Base-by-base conservation (phyloP, 2,113 vertebrate species). In the Phyllostomus hastatus region DNA sequence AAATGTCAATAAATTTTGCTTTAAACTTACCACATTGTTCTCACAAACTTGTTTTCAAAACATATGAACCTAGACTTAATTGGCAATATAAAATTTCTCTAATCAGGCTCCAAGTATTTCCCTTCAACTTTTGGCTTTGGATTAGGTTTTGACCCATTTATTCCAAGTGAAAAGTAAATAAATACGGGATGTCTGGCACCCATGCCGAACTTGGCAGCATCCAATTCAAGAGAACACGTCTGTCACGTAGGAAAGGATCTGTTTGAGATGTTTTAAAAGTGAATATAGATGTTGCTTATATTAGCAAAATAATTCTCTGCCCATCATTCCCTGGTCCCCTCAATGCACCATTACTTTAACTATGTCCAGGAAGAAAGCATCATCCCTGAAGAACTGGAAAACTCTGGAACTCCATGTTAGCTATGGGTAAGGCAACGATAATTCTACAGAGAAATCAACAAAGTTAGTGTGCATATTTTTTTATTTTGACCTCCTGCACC, bases 161-260 rank as follows among this genome's bases (percentile, higher is more conserved):
- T 89, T 86, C 73, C 57, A 87, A 86, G 52, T 35, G 33, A 52
- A 82, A 73, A 95, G 83, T n/a, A 94, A 95, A 81, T 43, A 59
- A 28, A 41, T 52, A 48, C 52, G n/a, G 31, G 46, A 31, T 19
- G 4, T 46, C 61, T 61, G 22, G 35, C 2, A 1, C 72, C 61
- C 61, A 17, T 9, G 59, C 28, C 22, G 46, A 87, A 84, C 59
- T 7, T 81, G 80, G 59, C 0, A 0, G 33, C 64, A 83, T 79
- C 54, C 83, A 46, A 66, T 57, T 92, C 59, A 59, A 79, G 41
- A 61, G 19, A 66, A 41, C 22, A 16, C 2, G 10, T 57, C 66
- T 85, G 72, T 54, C 11, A 1, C 17, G 14, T 54, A 70, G 35
- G n/a, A 69, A 70, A 86, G 7, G 26, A 38, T 64, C 70, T 67